Base-by-base conservation (phyloP, 2,888 invertebrate genomes). In the Selenia dentaria region DNA sequence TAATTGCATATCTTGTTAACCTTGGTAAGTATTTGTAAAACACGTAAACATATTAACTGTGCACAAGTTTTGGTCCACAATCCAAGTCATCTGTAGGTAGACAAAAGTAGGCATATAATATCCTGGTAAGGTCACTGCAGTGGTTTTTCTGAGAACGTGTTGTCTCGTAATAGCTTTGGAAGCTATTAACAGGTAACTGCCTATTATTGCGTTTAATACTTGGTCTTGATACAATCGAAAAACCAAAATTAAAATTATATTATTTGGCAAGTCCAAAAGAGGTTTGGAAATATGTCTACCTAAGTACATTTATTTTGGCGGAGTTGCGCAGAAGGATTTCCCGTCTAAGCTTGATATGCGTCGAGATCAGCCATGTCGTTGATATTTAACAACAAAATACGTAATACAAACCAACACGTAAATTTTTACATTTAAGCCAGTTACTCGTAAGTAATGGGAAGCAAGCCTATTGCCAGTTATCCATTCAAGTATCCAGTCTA, bases 101-200 rank as follows among this genome's bases (percentile, higher is more conserved):
- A 37, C 28, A 37, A 26, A 41, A 45, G 32, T 16, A 41, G 37
- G 20, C 25, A 48, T 20, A 40, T 31, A 33, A 29, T 34, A 29
- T 29, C 25, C 29, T 35, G 42, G 36, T 64, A 64, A 73, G 70
- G 68, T 65, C 67, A 45, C 35, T 54, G 22, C 40, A 36, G 56
- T 59, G 67, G 70, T 66, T 70, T 61, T 64, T 67, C 70, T 73
- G 56, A 64, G 67, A 70, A 67, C 60, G 52, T 43, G 52, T 44
- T 50, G 49, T 62, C 54, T 56, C 13, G 56, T 68, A 63, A 70
- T 62, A 62, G 61, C 59, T 58, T 57, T 27, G 56, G 51, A 60
- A 56, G 64, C 59, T 65, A 71, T 73, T 67, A 61, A 62, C 57
- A 59, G 67, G 70, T 74, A 74, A 63, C 50, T 56, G 58, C 51